Evolutionary conservation across 2,113 vertebrate genomes (phyloP), one percentile per base, ranked within the genome.

Genomic region (Oceanodroma tethys): DNA sequence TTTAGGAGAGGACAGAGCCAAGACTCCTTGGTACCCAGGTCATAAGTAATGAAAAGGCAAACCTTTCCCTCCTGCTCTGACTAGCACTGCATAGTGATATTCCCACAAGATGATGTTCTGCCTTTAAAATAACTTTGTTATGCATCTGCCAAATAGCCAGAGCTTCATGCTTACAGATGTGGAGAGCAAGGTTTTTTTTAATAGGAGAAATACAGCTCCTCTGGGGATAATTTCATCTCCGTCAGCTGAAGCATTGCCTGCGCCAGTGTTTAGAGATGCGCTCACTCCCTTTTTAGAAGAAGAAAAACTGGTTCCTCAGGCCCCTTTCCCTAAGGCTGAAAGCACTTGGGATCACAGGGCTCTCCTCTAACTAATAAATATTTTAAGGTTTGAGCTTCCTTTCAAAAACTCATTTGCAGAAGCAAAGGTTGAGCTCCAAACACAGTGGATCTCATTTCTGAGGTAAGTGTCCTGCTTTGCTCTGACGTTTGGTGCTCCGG

Each of bases 401-500:
- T 50, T 82, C 3, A 4, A 68, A 85, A 74, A 13, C 13, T 9
- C 18, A 20, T 78, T 68, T 10, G 14, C 43, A 59, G 90, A 47
- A 70, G 50, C 36, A 53, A 60, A 85, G 11, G 18, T 27, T 58
- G 70, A 82, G 29, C 62, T 96, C 53, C 50, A 21, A 38, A 83
- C 10, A 30, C 27, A 21, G 21, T 7, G 14, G 25, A 53, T 52
- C 38, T 60, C 4, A 15, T 71, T 73, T 45, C 9, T 2, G 36
- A 25, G 48, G 47, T 0, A 6, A 72, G 23, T 16, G 62, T 56
- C 43, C 27, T 0, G 0, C 43, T 86, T 60, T 38, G 9, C 29
- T 42, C 5, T 2, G 1, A 22, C 0, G 3, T 8, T 36, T 50
- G 38, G 13, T 62, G 60, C 32, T 63, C 22, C 0, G 4, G 42